Conservation (phyloP, 2,888 invertebrate genomes). For the Microctonus hyperodae region DNA sequence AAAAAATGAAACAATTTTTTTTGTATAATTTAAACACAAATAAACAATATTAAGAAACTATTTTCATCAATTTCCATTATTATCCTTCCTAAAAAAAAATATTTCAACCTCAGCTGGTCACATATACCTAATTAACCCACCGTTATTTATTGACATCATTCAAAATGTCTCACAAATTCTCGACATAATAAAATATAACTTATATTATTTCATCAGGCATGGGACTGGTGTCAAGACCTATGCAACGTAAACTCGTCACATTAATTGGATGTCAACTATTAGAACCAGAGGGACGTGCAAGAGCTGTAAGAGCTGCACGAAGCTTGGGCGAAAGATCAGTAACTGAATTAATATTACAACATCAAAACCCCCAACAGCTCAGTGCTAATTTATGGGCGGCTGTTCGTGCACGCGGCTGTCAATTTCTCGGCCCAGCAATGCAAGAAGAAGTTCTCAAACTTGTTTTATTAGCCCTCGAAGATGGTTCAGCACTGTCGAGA, state of each 20-base stretch:
- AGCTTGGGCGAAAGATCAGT: slow-evolving; percentile 95
- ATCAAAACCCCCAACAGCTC: slow-evolving; percentile 95
- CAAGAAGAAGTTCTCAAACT: slow-evolving; percentile 97
- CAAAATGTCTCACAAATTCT: too few species aligned
- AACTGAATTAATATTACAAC: slow-evolving; percentile 91
- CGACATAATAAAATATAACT: too few species aligned
- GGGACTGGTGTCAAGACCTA: slow-evolving; percentile 79
- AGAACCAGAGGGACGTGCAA: slow-evolving; percentile 85
- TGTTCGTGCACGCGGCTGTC: slow-evolving; percentile 94
- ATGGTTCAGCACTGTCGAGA: slow-evolving; percentile 91
- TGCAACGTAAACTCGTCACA: slow-evolving; percentile 94
- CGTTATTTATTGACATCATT: too few species aligned
- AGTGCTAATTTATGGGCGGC: slow-evolving; percentile 97
- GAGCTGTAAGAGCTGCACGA: slow-evolving; percentile 83
- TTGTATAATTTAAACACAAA: too few species aligned
- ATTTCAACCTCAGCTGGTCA: too few species aligned
- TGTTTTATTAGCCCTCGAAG: slow-evolving; percentile 91
- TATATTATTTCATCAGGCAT: slow-evolving; percentile 46
- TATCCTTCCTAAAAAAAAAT: too few species aligned
- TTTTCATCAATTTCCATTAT: too few species aligned
- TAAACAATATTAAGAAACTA: too few species aligned
- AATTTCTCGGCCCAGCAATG: slow-evolving; percentile 98
- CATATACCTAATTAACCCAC: too few species aligned
- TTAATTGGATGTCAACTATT: slow-evolving; percentile 91
- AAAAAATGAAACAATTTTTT: too few species aligned